Percentiles rank a stretch among this genome's conserved stretches.
Evolutionary conservation across 2,888 invertebrate species (phyloP).

Genomic region (Drosophila parthenogenetica): DNA sequence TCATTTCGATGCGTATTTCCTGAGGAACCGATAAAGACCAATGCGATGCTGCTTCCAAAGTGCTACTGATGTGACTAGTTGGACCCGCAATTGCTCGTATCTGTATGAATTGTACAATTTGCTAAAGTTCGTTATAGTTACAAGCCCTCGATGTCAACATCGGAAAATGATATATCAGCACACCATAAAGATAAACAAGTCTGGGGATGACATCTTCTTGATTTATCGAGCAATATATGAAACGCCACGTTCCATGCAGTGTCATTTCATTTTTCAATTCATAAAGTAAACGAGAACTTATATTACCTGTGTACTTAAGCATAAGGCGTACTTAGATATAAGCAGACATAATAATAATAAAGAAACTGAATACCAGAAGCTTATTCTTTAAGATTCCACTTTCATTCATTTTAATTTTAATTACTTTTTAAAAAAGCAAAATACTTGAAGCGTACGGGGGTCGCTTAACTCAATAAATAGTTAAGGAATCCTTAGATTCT

Average conservation of each 20-base stretch:
- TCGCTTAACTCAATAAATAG: no score
- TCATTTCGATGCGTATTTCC: neutral
- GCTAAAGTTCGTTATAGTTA: slow-evolving; percentile 28
- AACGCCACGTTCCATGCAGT: slow-evolving; percentile 7
- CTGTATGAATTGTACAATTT: slow-evolving; percentile 36
- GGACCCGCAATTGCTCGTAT: slow-evolving; percentile 12
- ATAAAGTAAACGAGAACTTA: slow-evolving; percentile 46
- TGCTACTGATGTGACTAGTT: slow-evolving; percentile 45
- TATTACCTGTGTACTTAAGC: slow-evolving; percentile 6
- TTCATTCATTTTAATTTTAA: no score
- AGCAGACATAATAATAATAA: neutral
- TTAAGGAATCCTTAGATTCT: no score
- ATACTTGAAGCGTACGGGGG: no score
- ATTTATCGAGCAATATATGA: slow-evolving; percentile 59
- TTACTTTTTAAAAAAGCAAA: no score
- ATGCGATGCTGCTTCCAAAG: slow-evolving; percentile 38
- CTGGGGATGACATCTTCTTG: slow-evolving; percentile 51
- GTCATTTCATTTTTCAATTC: slow-evolving; percentile 47
- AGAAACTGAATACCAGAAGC: neutral
- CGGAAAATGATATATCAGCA: slow-evolving; percentile 54
- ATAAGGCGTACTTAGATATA: neutral
- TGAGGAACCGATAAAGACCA: no score
- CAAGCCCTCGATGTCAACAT: slow-evolving; percentile 24
- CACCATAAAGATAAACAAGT: slow-evolving; percentile 63
- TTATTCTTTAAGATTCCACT: neutral